Evolutionary conservation across 2,113 vertebrate genomes (phyloP).

Genomic region (mouse (Mus musculus)): GRCm39 chr2:31886001-31886500

Average conservation of each 20-base stretch:
- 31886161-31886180: too few species aligned
- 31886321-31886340: neutral
- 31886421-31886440: conserved; percentile 69
- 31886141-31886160: too few species aligned
- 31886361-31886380: neutral
- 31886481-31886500: conserved; percentile 79
- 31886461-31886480: conserved; percentile 85
- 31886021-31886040: neutral
- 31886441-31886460: conserved; percentile 86
- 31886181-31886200: too few species aligned
- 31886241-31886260: conserved; percentile 43
- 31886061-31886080: neutral
- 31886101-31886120: neutral
- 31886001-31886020: neutral
- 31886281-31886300: neutral
- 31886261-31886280: neutral
- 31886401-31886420: conserved; percentile 82
- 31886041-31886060: neutral
- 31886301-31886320: neutral
- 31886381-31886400: conserved; percentile 88
- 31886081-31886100: neutral
- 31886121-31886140: neutral
- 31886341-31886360: neutral
- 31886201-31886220: neutral
- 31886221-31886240: conserved; percentile 26